Percentiles rank a stretch among this genome's conserved stretches.
These are phyloP conservation scores for Dolichoris vasculosae DNA, from an alignment of 1,140 invertebrate genomes.

Conservation along the genomic window DNA sequence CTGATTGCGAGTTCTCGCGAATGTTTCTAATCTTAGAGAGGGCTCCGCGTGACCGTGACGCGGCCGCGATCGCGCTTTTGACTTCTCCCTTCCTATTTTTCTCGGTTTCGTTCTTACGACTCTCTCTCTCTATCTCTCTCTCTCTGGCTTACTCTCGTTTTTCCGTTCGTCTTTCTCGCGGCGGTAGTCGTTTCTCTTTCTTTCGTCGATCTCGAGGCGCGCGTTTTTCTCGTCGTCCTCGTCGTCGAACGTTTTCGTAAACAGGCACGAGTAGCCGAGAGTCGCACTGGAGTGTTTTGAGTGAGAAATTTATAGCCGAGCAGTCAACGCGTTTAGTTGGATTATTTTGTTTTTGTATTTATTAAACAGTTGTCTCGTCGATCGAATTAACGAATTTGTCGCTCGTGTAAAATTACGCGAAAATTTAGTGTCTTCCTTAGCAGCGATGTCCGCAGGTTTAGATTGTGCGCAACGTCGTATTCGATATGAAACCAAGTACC, in stretches of 20 bases:
- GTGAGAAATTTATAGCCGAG: not conserved
- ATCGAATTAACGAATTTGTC: not conserved
- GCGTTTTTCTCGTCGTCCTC: not conserved
- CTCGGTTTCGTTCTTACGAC: not conserved
- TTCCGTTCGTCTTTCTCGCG: no score
- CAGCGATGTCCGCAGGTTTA: not conserved
- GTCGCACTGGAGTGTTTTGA: not conserved
- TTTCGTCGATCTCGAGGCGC: no score
- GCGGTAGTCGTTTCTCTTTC: no score
- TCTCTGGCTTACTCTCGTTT: not conserved
- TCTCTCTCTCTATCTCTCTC: not conserved
- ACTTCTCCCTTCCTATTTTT: not conserved
- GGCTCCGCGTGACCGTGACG: constrained; percentile 40
- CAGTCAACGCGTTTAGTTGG: not conserved
- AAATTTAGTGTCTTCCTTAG: not conserved
- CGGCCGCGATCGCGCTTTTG: constrained; percentile 10
- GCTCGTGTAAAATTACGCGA: not conserved
- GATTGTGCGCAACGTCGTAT: not conserved
- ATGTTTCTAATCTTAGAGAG: constrained; percentile 48
- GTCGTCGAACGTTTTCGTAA: not conserved
- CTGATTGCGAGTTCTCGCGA: not conserved
- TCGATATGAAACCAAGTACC: not conserved
- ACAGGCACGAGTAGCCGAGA: not conserved
- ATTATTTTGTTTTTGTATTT: not conserved
- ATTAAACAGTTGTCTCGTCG: not conserved